Base-by-base conservation (phyloP, 1,140 invertebrate genomes). In the Zaprionus ghesquierei region DNA sequence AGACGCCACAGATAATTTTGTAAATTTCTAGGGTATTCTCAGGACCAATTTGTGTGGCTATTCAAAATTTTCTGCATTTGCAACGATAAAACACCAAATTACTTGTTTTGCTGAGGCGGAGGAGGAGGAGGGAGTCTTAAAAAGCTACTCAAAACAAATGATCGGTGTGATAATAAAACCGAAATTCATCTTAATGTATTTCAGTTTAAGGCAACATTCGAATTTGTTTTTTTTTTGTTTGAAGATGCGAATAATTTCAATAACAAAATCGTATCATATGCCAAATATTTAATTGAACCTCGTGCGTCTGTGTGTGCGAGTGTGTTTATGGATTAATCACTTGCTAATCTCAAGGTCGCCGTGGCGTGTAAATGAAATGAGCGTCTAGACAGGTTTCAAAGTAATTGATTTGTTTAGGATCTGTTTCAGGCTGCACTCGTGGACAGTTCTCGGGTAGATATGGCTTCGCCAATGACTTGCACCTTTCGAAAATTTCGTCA, bases 291-390 rank as follows among this genome's bases (percentile, higher is more conserved):
- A 80, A 77, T 75, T 78, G 49, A 50, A 73, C 65, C 73, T 79
- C 18, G 22, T 27, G 22, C 9, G 29, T 15, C 13, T 55, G 35
- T 20, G 53, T 63, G 18, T 33, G n/a, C 23, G 54, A 25, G 27
- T 60, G 29, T 49, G 18, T 64, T 79, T 81, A 79, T 70, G 65
- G 49, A 60, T 55, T 81, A 73, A 74, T 81, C 78, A 81, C 77
- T 79, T 78, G 75, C 61, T 78, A 72, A 81, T 66, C 75, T 53
- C 79, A 87, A 87, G 84, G 82, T 79, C 79, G 55, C 41, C 12
- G 46, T 58, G n/a, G 31, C 22, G 25, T 60, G 59, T 31, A 41
- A 69, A 69, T 76, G 66, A 77, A 65, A 63, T 51, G 69, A 60
- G 33, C 10, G 65, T 60, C 79, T 54, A 60, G 63, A 75, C 55